phyloP scores from a whole-genome alignment of 2,888 invertebrate species.

The Drosophila differens region DNA sequence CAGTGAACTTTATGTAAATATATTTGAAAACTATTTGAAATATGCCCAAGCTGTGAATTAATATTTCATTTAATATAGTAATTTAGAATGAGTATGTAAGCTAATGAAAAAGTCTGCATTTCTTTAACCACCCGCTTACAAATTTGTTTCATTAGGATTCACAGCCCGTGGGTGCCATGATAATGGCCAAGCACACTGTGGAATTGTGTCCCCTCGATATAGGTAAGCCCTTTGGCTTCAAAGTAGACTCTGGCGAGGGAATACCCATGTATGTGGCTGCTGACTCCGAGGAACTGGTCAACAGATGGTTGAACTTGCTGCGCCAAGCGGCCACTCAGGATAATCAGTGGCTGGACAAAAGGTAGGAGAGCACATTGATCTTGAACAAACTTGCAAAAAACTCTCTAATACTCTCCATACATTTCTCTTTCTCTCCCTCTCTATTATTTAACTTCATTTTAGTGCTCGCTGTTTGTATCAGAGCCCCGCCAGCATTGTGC shows the following conservation, averaged over 20 bases:
- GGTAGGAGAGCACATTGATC: conserved; percentile 60
- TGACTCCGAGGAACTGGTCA: conserved; percentile 90
- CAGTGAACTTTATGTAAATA: neutral
- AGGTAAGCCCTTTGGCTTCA: conserved; percentile 90
- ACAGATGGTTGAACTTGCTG: conserved; percentile 92
- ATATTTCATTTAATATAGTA: neutral
- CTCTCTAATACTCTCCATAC: conserved; percentile 1
- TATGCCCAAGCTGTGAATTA: neutral
- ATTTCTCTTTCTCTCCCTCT: conserved; percentile 16
- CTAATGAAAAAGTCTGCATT: neutral
- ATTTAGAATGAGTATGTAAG: neutral
- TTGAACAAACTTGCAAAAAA: conserved; percentile 18
- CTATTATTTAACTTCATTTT: conserved; percentile 21
- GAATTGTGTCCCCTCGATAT: conserved; percentile 85
- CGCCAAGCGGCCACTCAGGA: conserved; percentile 92
- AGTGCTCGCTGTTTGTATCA: conserved; percentile 93
- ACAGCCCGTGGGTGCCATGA: conserved; percentile 95
- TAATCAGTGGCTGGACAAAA: conserved; percentile 89
- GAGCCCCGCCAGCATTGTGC: conserved; percentile 91
- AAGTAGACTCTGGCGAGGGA: conserved; percentile 90
- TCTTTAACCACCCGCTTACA: neutral
- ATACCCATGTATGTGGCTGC: conserved; percentile 92
- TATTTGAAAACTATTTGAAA: neutral
- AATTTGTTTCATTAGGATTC: conserved; percentile 88
- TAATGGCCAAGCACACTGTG: conserved; percentile 93